Conservation (phyloP, 2,113 vertebrate genomes). For the Suncus etruscus region DNA sequence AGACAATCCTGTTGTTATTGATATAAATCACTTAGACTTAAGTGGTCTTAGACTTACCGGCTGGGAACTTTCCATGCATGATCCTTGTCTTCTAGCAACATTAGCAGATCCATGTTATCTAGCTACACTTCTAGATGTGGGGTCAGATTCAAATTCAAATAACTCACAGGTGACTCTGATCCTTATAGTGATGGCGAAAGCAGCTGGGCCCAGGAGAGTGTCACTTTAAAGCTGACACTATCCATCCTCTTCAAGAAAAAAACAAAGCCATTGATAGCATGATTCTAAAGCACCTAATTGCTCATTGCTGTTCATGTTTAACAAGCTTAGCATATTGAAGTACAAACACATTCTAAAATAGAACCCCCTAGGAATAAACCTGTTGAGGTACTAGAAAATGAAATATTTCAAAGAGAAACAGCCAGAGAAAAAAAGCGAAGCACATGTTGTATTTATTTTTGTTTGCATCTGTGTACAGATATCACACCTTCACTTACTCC, state of each 20-base stretch:
- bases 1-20: not conserved
- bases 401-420: slow-evolving; percentile 49
- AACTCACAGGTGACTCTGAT: not conserved
- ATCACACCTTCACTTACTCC: not conserved
- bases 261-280: not conserved
- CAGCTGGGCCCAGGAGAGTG: not conserved
- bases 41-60: not conserved
- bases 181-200: not conserved
- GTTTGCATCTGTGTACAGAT: not conserved
- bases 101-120: not conserved
- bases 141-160: not conserved
- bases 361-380: slow-evolving; percentile 32
- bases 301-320: slow-evolving; percentile 20
- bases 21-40: not conserved
- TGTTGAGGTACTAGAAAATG: slow-evolving; percentile 37
- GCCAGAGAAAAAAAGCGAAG: not conserved
- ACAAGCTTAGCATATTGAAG: slow-evolving; percentile 22
- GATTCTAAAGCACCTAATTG: slow-evolving; percentile 19
- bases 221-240: not conserved
- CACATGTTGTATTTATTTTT: slow-evolving; percentile 19
- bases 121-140: not conserved
- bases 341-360: slow-evolving; percentile 38
- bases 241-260: not conserved
- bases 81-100: not conserved
- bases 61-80: not conserved